phyloP scores from a whole-genome alignment of 1,140 invertebrate species.

The Megalopta genalis region DNA sequence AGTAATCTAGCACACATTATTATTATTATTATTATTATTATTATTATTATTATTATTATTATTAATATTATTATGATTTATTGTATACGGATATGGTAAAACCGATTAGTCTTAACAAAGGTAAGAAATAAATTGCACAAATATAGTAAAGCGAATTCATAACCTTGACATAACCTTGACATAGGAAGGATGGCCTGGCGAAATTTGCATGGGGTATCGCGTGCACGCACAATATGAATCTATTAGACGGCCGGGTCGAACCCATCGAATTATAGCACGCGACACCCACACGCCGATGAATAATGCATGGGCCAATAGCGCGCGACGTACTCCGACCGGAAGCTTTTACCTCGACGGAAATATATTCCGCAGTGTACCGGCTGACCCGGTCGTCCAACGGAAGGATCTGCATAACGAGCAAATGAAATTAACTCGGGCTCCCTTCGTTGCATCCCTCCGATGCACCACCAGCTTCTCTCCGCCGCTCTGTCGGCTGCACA shows the following conservation, averaged over 20 bases:
- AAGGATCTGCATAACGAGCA: conserved; percentile 11
- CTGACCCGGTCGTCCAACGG: background rate
- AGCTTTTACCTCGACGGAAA: conserved; percentile 39
- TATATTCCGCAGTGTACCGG: conserved; percentile 3
- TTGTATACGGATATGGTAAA: too few species aligned
- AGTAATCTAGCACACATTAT: too few species aligned
- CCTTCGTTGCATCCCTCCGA: background rate
- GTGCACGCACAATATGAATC: conserved; percentile 34
- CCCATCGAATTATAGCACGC: conserved; percentile 43
- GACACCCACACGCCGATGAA: conserved; percentile 27
- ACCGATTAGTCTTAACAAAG: too few species aligned
- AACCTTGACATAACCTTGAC: too few species aligned
- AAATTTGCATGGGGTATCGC: background rate
- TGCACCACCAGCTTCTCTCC: background rate
- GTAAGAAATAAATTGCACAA: too few species aligned
- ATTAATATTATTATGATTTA: too few species aligned
- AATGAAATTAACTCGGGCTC: conserved; percentile 22
- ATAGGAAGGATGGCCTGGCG: too few species aligned
- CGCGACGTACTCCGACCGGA: conserved; percentile 19
- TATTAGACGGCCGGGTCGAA: conserved; percentile 27
- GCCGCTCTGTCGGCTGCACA: background rate
- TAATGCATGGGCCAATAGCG: conserved; percentile 34
- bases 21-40: too few species aligned
- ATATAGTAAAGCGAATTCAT: too few species aligned
- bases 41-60: too few species aligned